Base-by-base conservation (phyloP, 2,797 vertebrate genomes). In the Argyrosomus regius region DNA sequence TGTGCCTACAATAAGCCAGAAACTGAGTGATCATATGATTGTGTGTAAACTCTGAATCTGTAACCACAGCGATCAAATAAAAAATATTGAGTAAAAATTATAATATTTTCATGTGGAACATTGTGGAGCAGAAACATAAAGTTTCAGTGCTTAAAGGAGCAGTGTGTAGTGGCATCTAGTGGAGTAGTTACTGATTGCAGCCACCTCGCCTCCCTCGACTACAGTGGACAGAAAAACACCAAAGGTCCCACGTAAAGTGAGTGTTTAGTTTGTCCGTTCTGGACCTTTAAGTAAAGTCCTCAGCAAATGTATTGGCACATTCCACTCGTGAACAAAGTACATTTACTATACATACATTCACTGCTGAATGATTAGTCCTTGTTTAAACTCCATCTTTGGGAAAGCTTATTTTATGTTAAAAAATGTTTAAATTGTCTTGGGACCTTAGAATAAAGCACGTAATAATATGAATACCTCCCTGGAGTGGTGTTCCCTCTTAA, bases 401-500 rank as follows among this genome's bases (percentile, higher is more conserved):
- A 68, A 80, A 60, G 7, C 3, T 1, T 24, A 26, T 56, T 54
- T 70, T 16, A 63, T 63, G 35, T 41, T 45, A 57, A 59, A 22
- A 65, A 50, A 64, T 64, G 6, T 24, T 58, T 61, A 58, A 62
- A 58, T 41, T 73, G 56, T 45, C 50, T 59, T 22, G 35, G 24
- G 58, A 58, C 22, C 48, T 31, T 14, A 24, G 18, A 24, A 46
- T 56, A 59, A 64, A 69, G 22, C 24, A 67, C 28, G 57, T 35
- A 69, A 26, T 31, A 31, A 70, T 59, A 43, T 68, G 22, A 64
- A 75, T 72, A 74, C 20, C 50, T 71, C 39, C 52, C 35, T 52
- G 61, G 20, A 58, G 48, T 41, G 43, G 14, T 50, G 58, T 61
- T 62, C 10, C 48, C 22, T 22, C 1, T 52, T 18, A 31, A 72